Evolutionary conservation across 1,140 invertebrate genomes (phyloP).

Genomic region (Drosophila prosaltans): DNA sequence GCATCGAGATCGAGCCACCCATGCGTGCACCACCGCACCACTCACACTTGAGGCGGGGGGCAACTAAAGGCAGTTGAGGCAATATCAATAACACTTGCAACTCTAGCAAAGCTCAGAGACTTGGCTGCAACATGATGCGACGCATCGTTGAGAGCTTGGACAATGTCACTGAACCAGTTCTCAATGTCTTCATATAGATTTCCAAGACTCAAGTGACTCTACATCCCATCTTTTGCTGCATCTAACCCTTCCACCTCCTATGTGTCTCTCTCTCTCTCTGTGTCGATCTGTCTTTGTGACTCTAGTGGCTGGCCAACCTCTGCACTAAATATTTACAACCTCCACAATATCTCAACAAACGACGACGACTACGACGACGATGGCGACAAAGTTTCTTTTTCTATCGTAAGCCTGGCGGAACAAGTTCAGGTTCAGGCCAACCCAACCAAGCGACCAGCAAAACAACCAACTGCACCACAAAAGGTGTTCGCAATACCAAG

Average conservation of each 20-base stretch:
- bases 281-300: conserved; percentile 14
- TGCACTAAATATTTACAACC: conserved; percentile 82
- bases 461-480: conserved; percentile 29
- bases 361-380: conserved; percentile 41
- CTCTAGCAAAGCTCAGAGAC: conserved; percentile 46
- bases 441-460: conserved; percentile 23
- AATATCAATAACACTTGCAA: conserved; percentile 82
- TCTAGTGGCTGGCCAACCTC: conserved; percentile 57
- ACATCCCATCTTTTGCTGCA: background rate
- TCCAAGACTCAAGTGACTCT: conserved; percentile 29
- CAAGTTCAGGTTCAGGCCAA: conserved; percentile 73
- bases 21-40: conserved; percentile 58
- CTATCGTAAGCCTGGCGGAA: conserved; percentile 68
- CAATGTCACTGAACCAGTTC: conserved; percentile 82
- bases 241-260: background rate
- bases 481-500: conserved; percentile 26
- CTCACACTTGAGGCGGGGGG: background rate
- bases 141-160: conserved; percentile 49
- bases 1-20: conserved; percentile 63
- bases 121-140: conserved; percentile 76
- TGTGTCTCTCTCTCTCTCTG: conserved; percentile 6
- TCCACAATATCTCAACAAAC: conserved; percentile 78
- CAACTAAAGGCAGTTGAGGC: conserved; percentile 28
- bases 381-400: conserved; percentile 60
- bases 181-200: conserved; percentile 78